Evolutionary conservation across 1,140 invertebrate species (phyloP).

Genomic region (Cotesia vestalis): DNA sequence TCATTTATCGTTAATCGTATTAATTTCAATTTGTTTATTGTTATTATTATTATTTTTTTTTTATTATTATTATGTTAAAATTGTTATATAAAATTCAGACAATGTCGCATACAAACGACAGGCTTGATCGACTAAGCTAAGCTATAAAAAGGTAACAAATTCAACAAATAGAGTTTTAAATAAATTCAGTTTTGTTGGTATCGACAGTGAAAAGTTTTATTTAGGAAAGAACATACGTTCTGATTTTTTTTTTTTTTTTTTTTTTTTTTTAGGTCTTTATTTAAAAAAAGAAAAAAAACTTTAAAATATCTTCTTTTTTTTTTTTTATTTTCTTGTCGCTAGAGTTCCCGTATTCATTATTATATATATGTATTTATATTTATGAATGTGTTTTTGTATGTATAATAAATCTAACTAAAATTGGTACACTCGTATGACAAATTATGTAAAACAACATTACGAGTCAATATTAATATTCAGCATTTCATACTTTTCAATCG

Average conservation of each 20-base stretch:
- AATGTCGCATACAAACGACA: constrained; percentile 52
- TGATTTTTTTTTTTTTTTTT: constrained; percentile 24
- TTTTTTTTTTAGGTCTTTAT: constrained; percentile 51
- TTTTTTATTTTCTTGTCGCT: constrained; percentile 49
- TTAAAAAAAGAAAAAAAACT: constrained; percentile 31
- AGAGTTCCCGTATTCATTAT: constrained; percentile 38
- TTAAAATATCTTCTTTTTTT: constrained; percentile 44
- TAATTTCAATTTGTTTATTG: constrained; percentile 16
- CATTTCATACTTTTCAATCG: constrained; percentile 20
- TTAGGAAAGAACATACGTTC: constrained; percentile 50
- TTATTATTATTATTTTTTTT: constrained; percentile 25
- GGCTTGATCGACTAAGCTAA: constrained; percentile 61
- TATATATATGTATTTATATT: constrained; percentile 1
- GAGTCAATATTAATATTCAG: constrained; percentile 35
- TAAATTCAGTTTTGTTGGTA: constrained; percentile 57
- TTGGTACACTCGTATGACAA: constrained; percentile 50
- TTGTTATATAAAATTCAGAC: constrained; percentile 52
- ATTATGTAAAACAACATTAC: constrained; percentile 45
- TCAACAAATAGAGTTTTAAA: constrained; percentile 60
- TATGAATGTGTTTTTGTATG: no score
- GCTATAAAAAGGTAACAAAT: constrained; percentile 65
- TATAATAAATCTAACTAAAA: constrained; percentile 46
- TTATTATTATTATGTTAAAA: constrained; percentile 14
- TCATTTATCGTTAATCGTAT: no score
- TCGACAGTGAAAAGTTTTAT: constrained; percentile 49